Conservation (phyloP, 2,113 vertebrate species). For the Todiramphus chloris region DNA sequence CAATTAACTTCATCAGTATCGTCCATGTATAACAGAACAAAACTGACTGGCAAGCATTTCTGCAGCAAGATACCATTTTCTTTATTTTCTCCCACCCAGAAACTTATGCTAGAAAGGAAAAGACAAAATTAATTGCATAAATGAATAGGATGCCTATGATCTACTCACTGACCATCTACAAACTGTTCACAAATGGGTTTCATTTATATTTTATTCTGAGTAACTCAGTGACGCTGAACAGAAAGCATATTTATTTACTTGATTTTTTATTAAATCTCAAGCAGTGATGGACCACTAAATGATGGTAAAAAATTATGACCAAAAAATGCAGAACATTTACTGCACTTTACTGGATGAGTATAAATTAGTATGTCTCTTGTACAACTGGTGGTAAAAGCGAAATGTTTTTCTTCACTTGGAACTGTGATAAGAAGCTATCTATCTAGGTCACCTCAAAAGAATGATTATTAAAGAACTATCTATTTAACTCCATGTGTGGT, state of each 20-base stretch:
- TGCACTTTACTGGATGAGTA: background rate
- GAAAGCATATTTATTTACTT: background rate
- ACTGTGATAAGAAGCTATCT: background rate
- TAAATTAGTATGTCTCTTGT: background rate
- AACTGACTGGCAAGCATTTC: background rate
- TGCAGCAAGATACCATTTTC: background rate
- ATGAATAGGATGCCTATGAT: background rate
- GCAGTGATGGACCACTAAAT: background rate
- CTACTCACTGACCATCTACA: background rate
- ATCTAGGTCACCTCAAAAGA: background rate
- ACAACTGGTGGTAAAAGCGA: background rate
- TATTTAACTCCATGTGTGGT: background rate
- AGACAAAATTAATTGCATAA: background rate
- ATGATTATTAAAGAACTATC: background rate
- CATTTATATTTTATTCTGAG: background rate
- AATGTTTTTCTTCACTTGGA: background rate
- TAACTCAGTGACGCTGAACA: rapidly evolving
- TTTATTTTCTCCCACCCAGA: background rate
- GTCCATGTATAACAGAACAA: background rate
- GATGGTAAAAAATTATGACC: background rate
- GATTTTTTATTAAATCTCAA: background rate
- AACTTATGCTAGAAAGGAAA: background rate
- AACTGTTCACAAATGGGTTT: background rate
- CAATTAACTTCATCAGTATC: background rate
- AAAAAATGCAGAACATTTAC: background rate